phyloP scores from a whole-genome alignment of 2,888 invertebrate species.

The Ichneumoninae sp. region DNA sequence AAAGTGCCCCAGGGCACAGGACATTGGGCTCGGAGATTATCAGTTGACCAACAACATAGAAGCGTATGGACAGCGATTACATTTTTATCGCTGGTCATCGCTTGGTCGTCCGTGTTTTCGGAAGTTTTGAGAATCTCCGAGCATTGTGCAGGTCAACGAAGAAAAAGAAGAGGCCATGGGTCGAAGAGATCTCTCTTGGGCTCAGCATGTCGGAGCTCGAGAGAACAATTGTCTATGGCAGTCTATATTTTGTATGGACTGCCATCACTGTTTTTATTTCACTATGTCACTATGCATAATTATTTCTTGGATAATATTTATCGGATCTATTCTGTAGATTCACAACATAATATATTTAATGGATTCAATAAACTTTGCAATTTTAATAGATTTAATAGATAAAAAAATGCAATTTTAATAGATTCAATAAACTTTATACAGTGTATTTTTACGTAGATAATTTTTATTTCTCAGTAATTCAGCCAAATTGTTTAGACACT shows the following conservation, averaged over 20 bases:
- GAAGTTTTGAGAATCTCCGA: neutral
- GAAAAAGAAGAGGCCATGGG: constrained; percentile 33
- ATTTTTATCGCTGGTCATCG: constrained; percentile 4
- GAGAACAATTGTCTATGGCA: constrained; percentile 11
- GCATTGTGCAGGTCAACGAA: neutral
- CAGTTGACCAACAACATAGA: neutral
- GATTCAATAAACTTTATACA: neutral
- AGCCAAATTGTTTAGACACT: neutral
- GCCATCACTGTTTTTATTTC: neutral
- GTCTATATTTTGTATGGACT: neutral
- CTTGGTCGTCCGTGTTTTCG: neutral
- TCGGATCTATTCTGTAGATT: neutral
- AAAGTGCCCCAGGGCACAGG: neutral
- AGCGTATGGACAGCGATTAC: constrained; percentile 1
- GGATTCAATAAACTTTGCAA: neutral
- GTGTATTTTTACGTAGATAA: neutral
- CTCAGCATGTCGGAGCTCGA: constrained; percentile 10
- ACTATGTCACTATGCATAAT: constrained; percentile 5
- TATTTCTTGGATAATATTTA: neutral
- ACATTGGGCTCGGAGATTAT: neutral
- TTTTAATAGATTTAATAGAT: neutral
- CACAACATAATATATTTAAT: neutral
- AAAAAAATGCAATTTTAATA: neutral
- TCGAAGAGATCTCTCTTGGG: constrained; percentile 25
- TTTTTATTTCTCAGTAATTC: neutral